Evolutionary conservation across 2,797 vertebrate species (phyloP).

Genomic region (Neosilurus hyrtlii): DNA sequence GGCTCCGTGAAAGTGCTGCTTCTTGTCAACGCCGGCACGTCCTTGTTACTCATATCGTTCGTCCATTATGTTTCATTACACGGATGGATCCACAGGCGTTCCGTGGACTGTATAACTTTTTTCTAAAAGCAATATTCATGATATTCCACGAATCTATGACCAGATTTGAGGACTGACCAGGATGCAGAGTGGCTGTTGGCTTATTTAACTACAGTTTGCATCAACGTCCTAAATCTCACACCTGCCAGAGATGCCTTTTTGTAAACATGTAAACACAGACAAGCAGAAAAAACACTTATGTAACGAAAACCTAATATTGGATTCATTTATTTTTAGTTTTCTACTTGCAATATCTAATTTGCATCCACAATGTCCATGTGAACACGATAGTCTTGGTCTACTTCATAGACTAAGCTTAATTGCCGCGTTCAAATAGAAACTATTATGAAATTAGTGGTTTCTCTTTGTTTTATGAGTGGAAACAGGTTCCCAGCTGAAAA

Average conservation of each 20-base stretch:
- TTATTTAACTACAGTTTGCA: constrained; percentile 16
- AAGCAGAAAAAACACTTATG: too few species aligned
- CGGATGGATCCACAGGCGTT: not conserved
- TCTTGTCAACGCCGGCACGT: not conserved
- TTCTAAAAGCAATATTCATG: not conserved
- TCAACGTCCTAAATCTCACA: not conserved
- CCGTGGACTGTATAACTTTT: not conserved
- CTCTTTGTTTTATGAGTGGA: not conserved
- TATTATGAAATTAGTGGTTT: not conserved
- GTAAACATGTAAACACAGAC: not conserved
- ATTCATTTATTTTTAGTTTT: not conserved
- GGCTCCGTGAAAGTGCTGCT: not conserved
- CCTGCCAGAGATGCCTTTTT: constrained; percentile 4
- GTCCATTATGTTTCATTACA: constrained; percentile 10
- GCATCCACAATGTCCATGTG: not conserved
- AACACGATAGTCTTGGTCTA: not conserved
- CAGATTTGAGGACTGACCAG: not conserved
- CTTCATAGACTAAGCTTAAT: too few species aligned
- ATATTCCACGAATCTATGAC: constrained; percentile 3
- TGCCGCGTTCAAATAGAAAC: not conserved
- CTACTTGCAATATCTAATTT: not conserved
- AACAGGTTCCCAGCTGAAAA: not conserved
- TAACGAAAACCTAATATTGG: not conserved
- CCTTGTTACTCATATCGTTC: not conserved
- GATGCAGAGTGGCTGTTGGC: not conserved